These are phyloP conservation scores for Melitaea cinxia DNA, from an alignment of 1,140 invertebrate species.

Conservation along the genomic window DNA sequence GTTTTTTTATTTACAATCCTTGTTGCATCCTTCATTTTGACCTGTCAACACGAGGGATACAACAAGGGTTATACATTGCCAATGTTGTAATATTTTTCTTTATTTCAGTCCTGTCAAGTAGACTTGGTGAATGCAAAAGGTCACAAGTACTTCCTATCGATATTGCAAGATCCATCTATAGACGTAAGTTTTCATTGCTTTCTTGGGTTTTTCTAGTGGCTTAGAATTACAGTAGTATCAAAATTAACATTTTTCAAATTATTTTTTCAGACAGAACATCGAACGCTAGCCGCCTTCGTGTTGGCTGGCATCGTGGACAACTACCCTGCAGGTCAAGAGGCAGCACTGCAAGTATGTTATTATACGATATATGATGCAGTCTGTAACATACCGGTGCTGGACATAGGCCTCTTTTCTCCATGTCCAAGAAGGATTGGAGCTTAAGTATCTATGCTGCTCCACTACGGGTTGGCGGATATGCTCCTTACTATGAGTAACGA, in stretches of 20 bases:
- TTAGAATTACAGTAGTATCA: neutral
- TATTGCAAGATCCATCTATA: slow-evolving; percentile 92
- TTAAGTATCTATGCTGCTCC: no score
- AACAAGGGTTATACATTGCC: no score
- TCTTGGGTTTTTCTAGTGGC: neutral
- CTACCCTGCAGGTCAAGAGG: slow-evolving; percentile 92
- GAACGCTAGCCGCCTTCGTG: slow-evolving; percentile 96
- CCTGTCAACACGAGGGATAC: no score
- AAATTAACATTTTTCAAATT: neutral
- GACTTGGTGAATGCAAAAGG: slow-evolving; percentile 97
- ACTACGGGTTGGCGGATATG: no score
- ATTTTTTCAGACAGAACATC: slow-evolving; percentile 87
- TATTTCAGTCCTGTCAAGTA: slow-evolving; percentile 92
- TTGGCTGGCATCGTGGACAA: slow-evolving; percentile 96
- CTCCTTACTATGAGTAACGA: no score
- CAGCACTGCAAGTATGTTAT: slow-evolving; percentile 83
- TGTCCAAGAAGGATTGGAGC: no score
- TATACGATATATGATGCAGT: no score
- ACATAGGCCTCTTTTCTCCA: no score
- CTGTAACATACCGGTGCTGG: no score
- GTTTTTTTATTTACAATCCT: no score
- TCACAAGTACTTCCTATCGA: slow-evolving; percentile 96
- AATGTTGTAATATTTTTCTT: no score
- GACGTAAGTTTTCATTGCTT: slow-evolving; percentile 83
- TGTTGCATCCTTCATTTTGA: no score